Evolutionary conservation across 2,797 vertebrate species (phyloP), one percentile per base, ranked within the genome.

Genomic region (Cuniculus paca): DNA sequence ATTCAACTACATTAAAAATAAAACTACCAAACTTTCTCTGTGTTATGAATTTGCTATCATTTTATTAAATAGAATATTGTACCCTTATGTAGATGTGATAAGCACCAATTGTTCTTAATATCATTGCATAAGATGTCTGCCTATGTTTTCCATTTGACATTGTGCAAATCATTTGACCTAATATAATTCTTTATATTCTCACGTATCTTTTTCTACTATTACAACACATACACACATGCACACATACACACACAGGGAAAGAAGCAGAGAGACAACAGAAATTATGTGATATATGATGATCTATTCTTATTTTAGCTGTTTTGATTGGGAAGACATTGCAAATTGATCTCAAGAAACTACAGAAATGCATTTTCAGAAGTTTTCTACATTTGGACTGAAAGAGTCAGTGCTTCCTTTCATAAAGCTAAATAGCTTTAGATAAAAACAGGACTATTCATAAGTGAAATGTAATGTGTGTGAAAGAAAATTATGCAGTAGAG

Each of bases 371-470:
- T 91, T 81, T 94, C 72, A 90, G 48, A 61, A 91, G 19, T 87
- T 86, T 93, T 95, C 79, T 85, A 16, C 63, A 54, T 63, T 50
- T 94, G 81, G 8, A 52, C 91, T 12, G 88, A 65, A 97, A 94
- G 74, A 88, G 92, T 78, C 74, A 86, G 78, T 90, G 72, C 58
- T 94, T 88, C n/a, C 74, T 90, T 82, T 88, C 56, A 65, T 72
- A 79, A 82, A 74, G 48, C 75, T 4, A 45, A 83, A 50, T n/a
- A 28, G 42, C 45, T 65, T 75, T 6, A 26, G 26, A 42, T 79
- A 9, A 58, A 79, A 93, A 58, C 5, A 74, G 2, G 4, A 17
- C 83, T 82, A 8, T 72, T 91, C 42, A 2, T 14, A 34, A 1
- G 14, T 56, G 26, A 94, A 88, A 50, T 3, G 78, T 54, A 60